Evolutionary conservation across 2,888 invertebrate species (phyloP).

Genomic region (Pheosia tremula): DNA sequence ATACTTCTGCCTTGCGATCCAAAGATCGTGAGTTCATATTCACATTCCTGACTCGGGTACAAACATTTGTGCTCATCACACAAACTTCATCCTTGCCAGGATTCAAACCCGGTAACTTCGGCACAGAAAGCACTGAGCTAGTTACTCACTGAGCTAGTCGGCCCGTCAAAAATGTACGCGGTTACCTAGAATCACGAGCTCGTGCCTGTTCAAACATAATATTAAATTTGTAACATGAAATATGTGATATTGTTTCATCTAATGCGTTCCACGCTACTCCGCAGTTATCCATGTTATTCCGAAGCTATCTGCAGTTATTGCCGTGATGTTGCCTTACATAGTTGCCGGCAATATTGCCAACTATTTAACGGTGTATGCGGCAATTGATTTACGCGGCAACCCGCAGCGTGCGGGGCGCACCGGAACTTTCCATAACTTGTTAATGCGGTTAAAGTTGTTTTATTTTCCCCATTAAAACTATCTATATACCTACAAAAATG

Average conservation of each 20-base stretch:
- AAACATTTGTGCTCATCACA: too few relatives aligned
- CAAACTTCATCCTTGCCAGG: too few relatives aligned
- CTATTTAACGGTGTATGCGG: conserved; percentile 63
- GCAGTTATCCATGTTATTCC: conserved; percentile 37
- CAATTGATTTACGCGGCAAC: conserved; percentile 55
- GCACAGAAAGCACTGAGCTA: too few relatives aligned
- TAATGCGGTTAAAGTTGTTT: neutral
- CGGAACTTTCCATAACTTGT: neutral
- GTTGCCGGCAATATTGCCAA: conserved; percentile 59
- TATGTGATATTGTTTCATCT: neutral
- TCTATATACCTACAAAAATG: too few relatives aligned
- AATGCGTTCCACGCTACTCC: conserved; percentile 50
- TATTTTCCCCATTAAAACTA: too few relatives aligned
- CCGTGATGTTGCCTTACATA: conserved; percentile 62
- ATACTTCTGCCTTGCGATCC: too few relatives aligned
- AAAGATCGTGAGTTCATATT: too few relatives aligned
- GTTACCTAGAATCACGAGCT: too few relatives aligned
- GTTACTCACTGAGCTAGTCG: too few relatives aligned
- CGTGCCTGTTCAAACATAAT: neutral
- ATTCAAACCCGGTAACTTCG: too few relatives aligned
- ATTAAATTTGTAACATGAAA: conserved; percentile 3
- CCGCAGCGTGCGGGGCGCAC: conserved; percentile 12
- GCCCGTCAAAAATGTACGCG: too few relatives aligned
- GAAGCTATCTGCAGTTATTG: conserved; percentile 48
- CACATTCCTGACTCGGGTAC: too few relatives aligned